A percentile compares a stretch with the other conserved stretches of the same genome.
Evolutionary conservation across 64 coral and sea anemone species (phyloP).

Genomic region (Stylophora pistillata): DNA sequence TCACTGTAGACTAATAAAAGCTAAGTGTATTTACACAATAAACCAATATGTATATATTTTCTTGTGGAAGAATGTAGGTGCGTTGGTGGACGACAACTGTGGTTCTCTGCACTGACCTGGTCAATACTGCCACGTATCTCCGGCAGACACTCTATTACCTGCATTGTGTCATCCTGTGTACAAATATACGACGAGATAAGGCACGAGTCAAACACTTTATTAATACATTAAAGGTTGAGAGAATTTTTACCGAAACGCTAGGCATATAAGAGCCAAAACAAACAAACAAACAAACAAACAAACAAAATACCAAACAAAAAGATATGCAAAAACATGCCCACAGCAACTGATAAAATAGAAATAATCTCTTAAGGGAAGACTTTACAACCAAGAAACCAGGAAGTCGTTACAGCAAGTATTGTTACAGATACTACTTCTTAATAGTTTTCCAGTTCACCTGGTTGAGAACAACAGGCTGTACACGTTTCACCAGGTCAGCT

Average conservation of each 20-base stretch:
- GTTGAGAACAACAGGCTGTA: constrained; percentile 56
- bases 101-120: constrained; percentile 40
- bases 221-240: too few relatives aligned
- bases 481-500: constrained; percentile 27
- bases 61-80: too few relatives aligned
- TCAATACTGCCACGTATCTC: constrained; percentile 66
- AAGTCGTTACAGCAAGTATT: neutral
- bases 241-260: too few relatives aligned
- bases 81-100: too few relatives aligned
- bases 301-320: neutral
- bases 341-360: neutral
- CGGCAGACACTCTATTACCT: constrained; percentile 70
- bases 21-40: too few relatives aligned
- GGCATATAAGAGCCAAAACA: too few relatives aligned
- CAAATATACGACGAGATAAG: neutral
- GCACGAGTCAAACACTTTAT: too few relatives aligned
- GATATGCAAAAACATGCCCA: neutral
- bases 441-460: constrained; percentile 35
- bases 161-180: constrained; percentile 55
- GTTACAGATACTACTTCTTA: neutral
- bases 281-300: neutral
- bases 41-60: too few relatives aligned
- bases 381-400: too few relatives aligned
- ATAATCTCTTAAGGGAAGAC: too few relatives aligned
- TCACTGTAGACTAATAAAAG: too few relatives aligned